Conservation (phyloP, 2,888 invertebrate genomes). For the Pegoplata infirma region DNA sequence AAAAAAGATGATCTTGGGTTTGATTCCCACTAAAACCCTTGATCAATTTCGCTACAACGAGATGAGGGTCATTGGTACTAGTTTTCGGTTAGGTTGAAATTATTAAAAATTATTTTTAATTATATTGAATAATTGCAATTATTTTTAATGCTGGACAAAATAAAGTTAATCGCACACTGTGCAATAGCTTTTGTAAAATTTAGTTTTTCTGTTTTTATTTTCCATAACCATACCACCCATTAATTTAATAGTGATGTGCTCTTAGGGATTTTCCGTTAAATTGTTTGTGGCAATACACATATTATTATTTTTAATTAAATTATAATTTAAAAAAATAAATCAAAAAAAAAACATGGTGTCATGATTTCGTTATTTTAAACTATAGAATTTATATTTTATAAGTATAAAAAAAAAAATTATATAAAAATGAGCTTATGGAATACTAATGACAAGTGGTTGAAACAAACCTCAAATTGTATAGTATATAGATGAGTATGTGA, state of each 20-base stretch:
- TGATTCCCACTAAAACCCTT: too few species aligned
- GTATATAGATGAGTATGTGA: background rate
- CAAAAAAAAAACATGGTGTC: background rate
- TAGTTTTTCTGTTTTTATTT: too few species aligned
- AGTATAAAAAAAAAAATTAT: background rate
- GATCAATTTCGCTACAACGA: too few species aligned
- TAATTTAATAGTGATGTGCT: constrained; percentile 29
- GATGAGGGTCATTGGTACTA: too few species aligned
- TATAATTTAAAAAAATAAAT: constrained; percentile 17
- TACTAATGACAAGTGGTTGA: too few species aligned
- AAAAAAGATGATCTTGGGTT: too few species aligned
- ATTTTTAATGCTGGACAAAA: too few species aligned
- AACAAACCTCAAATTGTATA: background rate
- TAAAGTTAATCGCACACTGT: too few species aligned
- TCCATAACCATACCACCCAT: background rate
- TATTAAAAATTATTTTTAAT: too few species aligned
- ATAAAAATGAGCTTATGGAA: background rate
- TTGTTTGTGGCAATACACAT: constrained; percentile 34
- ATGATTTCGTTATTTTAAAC: background rate
- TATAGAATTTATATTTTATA: background rate
- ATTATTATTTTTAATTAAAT: constrained; percentile 36
- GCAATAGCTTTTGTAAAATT: too few species aligned
- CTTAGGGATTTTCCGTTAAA: constrained; percentile 21
- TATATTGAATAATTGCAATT: too few species aligned
- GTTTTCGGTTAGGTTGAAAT: too few species aligned